phyloP scores from a whole-genome alignment of 2,888 invertebrate genomes.

The Lochmaea crataegi region DNA sequence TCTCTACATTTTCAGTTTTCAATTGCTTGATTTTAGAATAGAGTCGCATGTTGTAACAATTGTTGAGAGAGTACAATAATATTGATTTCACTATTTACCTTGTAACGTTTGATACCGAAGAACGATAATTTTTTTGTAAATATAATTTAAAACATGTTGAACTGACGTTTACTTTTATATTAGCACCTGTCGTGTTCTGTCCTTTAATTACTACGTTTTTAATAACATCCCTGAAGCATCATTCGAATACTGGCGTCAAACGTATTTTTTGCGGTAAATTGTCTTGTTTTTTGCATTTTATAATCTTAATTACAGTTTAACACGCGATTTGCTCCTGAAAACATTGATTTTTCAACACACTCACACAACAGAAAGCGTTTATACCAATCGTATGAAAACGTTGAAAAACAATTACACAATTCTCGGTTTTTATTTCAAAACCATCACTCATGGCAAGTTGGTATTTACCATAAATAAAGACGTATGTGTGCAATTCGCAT shows the following conservation, averaged over 20 bases:
- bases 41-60: no score
- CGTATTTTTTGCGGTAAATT: constrained; percentile 25
- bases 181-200: neutral
- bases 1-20: no score
- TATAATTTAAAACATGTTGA: neutral
- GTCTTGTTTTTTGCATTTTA: constrained; percentile 29
- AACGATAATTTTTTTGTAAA: neutral
- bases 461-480: neutral
- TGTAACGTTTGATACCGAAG: neutral
- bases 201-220: neutral
- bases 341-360: constrained; percentile 4
- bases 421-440: no score
- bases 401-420: neutral
- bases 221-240: constrained; percentile 6
- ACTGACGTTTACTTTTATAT: neutral
- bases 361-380: neutral
- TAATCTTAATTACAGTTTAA: constrained; percentile 19
- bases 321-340: constrained; percentile 10
- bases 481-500: neutral
- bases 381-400: neutral
- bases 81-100: neutral
- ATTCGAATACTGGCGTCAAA: constrained; percentile 20
- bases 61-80: neutral
- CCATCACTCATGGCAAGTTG: neutral
- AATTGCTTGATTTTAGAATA: no score